Evolutionary conservation across 2,113 vertebrate genomes (phyloP).

Genomic region (Aldabrachelys gigantea): DNA sequence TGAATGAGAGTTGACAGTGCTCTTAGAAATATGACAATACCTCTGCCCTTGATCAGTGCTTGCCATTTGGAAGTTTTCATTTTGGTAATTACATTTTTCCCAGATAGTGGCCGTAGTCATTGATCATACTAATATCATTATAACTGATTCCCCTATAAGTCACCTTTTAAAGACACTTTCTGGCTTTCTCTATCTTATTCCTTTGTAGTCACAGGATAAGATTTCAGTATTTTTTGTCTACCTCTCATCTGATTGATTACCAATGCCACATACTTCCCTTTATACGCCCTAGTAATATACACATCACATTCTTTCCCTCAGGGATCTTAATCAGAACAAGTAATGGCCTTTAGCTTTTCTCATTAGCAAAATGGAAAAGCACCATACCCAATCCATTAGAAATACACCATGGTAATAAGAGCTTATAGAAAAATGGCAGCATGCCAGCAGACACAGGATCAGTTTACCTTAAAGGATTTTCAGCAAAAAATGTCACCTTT

Average conservation of each 20-base stretch:
- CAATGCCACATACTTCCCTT: slow-evolving; percentile 60
- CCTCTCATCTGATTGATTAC: slow-evolving; percentile 51
- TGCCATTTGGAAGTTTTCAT: slow-evolving; percentile 65
- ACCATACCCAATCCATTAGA: slow-evolving; percentile 86
- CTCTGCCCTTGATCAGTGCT: slow-evolving; percentile 62
- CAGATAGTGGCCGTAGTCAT: slow-evolving; percentile 34
- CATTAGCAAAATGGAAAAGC: slow-evolving; percentile 86
- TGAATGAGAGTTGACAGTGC: slow-evolving; percentile 52
- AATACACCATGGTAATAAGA: slow-evolving; percentile 81
- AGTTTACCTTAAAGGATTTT: slow-evolving; percentile 75
- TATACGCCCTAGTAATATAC: slow-evolving; percentile 51
- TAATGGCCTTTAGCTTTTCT: slow-evolving; percentile 88
- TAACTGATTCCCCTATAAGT: slow-evolving; percentile 63
- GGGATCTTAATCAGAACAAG: slow-evolving; percentile 85
- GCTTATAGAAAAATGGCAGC: slow-evolving; percentile 77
- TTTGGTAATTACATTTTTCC: slow-evolving; percentile 72
- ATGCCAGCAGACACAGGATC: slow-evolving; percentile 67
- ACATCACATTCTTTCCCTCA: slow-evolving; percentile 66
- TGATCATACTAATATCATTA: slow-evolving; percentile 68
- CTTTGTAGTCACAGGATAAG: slow-evolving; percentile 44
- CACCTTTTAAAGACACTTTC: slow-evolving; percentile 70
- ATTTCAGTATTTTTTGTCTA: slow-evolving; percentile 44
- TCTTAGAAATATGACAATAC: slow-evolving; percentile 55
- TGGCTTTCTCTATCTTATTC: slow-evolving; percentile 31
- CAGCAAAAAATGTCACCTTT: background rate